Base-by-base conservation (phyloP, 2,888 invertebrate genomes). In the Rhagophthalmus giganteus region DNA sequence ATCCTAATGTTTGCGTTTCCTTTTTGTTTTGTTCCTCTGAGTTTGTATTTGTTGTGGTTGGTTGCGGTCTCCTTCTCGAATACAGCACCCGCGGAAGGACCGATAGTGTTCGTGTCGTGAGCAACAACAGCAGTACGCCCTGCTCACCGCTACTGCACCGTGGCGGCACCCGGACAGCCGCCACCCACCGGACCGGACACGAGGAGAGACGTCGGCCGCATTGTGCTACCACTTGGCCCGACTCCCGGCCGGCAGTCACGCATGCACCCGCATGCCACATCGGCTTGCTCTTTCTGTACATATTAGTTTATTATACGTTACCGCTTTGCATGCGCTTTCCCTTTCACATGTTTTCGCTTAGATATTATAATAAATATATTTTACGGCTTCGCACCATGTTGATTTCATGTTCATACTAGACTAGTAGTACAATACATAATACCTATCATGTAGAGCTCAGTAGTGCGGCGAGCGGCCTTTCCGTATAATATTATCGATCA, bases 51-150 rank as follows among this genome's bases (percentile, higher is more conserved):
- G 41, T 58, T 71, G 72, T 74, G 73, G 73, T 74, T 73, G 73
- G 71, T 71, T 78, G 79, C 82, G 79, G 86, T 84, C 84, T 85
- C 86, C 86, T 86, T 86, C 86, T 87, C 86, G 81, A 79, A 81
- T 86, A 86, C 86, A 86, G 86, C 86, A 86, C 81, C 84, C 83
- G 86, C 86, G 83, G 86, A 86, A 86, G 86, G 86, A 68, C 81
- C 83, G 83, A 81, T 62, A 63, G 66, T 69, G 64, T 66, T 67
- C 64, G 66, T 67, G 55, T 69, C 67, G 77, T 78, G 80, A 70
- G 70, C 70, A 70, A 70, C 66, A 69, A 70, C 65, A 70, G 67
- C 68, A 68, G 77, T 77, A 79, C 79, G 78, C 76, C 76, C 74
- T 77, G 77, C 75, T 78, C 79, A 79, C 79, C 76, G 77, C 79